phyloP scores from a whole-genome alignment of 2,113 vertebrate species.

The Sebastes schlegelii region DNA sequence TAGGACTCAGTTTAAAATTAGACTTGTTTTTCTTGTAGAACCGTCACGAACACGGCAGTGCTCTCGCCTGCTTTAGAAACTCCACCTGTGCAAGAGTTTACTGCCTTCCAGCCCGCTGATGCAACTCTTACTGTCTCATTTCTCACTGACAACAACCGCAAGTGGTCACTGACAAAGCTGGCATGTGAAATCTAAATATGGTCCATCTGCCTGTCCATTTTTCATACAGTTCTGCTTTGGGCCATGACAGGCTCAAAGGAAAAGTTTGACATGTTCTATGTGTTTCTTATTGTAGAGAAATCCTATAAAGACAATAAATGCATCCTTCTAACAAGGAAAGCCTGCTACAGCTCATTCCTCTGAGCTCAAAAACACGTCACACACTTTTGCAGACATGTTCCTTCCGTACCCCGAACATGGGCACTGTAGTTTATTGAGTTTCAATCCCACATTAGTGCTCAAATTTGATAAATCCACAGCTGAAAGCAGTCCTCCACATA shows the following conservation, averaged over 20 bases:
- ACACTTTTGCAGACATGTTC: background rate
- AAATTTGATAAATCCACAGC: background rate
- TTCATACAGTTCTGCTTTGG: slow-evolving; percentile 3
- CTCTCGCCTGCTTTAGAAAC: background rate
- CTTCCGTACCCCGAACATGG: background rate
- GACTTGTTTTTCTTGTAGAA: slow-evolving; percentile 40
- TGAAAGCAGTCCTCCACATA: background rate
- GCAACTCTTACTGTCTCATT: slow-evolving; percentile 9
- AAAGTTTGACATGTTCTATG: background rate
- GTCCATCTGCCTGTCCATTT: background rate
- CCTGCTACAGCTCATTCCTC: background rate
- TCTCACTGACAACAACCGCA: background rate
- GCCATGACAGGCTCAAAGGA: background rate
- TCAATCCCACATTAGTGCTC: background rate
- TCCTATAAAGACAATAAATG: background rate
- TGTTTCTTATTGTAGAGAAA: background rate
- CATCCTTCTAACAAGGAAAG: background rate
- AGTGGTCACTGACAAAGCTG: slow-evolving; percentile 6
- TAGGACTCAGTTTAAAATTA: slow-evolving; percentile 52
- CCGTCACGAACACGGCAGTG: slow-evolving; percentile 38
- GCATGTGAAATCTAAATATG: slow-evolving; percentile 25
- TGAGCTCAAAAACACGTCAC: slow-evolving; percentile 9
- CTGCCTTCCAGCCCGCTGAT: slow-evolving; percentile 27
- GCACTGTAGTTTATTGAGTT: background rate
- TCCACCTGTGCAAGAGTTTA: slow-evolving; percentile 18